These are phyloP conservation scores for Potamarius usumacintae DNA, from an alignment of 2,113 vertebrate species.

Conservation along the genomic window DNA sequence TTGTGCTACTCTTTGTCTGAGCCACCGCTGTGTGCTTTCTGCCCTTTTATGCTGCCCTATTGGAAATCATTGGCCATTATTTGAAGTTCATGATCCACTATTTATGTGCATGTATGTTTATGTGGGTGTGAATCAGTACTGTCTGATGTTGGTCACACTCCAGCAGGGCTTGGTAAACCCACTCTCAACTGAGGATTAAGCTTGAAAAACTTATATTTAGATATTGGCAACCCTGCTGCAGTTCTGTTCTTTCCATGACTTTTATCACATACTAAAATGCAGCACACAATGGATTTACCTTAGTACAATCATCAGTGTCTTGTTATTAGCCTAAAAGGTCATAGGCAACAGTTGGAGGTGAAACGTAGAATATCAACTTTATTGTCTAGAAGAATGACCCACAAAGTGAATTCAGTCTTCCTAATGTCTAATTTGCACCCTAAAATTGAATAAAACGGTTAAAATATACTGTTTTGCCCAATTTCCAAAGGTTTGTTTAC, in stretches of 20 bases:
- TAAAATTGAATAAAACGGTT: too few species aligned
- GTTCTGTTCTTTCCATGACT: not conserved
- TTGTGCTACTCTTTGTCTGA: constrained; percentile 14
- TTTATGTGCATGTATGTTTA: not conserved
- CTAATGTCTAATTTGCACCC: too few species aligned
- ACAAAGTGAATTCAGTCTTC: too few species aligned
- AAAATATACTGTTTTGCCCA: too few species aligned
- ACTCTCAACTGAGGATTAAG: not conserved
- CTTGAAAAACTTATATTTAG: not conserved
- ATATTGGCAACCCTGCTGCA: not conserved
- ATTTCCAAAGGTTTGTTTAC: too few species aligned
- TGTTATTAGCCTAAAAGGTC: not conserved
- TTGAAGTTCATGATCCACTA: constrained; percentile 31
- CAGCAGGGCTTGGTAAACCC: not conserved
- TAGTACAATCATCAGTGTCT: not conserved
- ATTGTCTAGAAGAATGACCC: too few species aligned
- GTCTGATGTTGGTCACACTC: not conserved
- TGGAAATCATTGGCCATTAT: constrained; percentile 51
- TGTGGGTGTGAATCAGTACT: not conserved
- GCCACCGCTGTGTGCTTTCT: not conserved
- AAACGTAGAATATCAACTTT: too few species aligned
- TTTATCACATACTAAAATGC: not conserved
- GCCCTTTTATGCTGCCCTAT: constrained; percentile 41
- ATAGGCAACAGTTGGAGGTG: too few species aligned
- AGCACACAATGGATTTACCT: not conserved